Percentiles rank a stretch among this genome's conserved stretches.
Conservation (phyloP, 2,113 vertebrate genomes). For the Helogale parvula region DNA sequence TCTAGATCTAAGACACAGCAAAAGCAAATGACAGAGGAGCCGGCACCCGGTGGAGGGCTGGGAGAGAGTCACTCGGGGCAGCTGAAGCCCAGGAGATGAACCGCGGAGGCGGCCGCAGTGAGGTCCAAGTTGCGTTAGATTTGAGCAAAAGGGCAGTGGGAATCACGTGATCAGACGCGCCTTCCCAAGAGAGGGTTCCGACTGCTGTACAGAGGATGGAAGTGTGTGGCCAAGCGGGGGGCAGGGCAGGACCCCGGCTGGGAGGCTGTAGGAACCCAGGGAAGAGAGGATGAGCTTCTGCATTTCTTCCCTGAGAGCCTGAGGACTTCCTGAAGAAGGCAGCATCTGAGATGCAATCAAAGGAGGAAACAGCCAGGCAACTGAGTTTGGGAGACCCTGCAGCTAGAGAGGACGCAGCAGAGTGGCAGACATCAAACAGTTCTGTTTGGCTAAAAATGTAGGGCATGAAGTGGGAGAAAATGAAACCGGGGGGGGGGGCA, state of each 20-base stretch:
- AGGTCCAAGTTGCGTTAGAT: background rate
- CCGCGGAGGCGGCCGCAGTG: background rate
- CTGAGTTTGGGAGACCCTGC: background rate
- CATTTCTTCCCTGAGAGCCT: background rate
- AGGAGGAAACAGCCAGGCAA: background rate
- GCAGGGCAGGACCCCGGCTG: background rate
- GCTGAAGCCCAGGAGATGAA: background rate
- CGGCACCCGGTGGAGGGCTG: background rate
- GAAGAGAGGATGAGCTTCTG: background rate
- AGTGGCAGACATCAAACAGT: background rate
- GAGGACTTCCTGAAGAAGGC: background rate
- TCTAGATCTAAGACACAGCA: background rate
- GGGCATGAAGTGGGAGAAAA: background rate
- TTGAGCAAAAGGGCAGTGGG: background rate
- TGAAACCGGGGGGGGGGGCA: background rate
- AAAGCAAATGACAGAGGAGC: background rate
- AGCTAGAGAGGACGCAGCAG: background rate
- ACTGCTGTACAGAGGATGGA: background rate
- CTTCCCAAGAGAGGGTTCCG: background rate
- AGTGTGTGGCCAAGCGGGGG: background rate
- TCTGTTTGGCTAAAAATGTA: background rate
- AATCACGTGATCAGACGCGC: background rate
- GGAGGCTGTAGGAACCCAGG: background rate
- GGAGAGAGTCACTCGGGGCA: background rate
- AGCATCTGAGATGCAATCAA: background rate